Percentiles rank a stretch among this genome's conserved stretches.
phyloP scores from a whole-genome alignment of 2,888 invertebrate species.

The Tinea trinotella region DNA sequence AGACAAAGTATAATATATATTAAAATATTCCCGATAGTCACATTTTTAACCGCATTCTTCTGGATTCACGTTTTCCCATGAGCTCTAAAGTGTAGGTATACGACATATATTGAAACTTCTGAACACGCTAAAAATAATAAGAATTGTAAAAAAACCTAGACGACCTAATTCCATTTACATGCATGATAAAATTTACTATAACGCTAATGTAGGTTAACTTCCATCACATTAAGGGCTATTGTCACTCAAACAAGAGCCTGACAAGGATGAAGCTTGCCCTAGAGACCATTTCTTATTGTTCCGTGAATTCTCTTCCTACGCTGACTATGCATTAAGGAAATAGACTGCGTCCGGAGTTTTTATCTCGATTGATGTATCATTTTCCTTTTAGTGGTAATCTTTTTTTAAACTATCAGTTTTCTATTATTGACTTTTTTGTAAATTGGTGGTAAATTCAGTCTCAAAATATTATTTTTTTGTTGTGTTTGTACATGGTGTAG shows the following conservation, averaged over 20 bases:
- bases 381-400: background rate
- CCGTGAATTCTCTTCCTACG: conserved; percentile 4
- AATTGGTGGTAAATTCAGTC: too few relatives aligned
- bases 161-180: background rate
- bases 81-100: too few relatives aligned
- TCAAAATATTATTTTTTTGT: too few relatives aligned
- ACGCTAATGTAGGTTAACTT: background rate
- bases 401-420: too few relatives aligned
- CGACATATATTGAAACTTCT: too few relatives aligned
- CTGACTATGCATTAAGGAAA: conserved; percentile 12
- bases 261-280: background rate
- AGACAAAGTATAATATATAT: too few relatives aligned
- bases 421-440: too few relatives aligned
- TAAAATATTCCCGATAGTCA: too few relatives aligned
- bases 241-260: conserved; percentile 11
- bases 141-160: background rate
- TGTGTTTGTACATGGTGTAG: too few relatives aligned
- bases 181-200: conserved; percentile 1
- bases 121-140: too few relatives aligned
- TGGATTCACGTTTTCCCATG: too few relatives aligned
- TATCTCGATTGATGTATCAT: conserved; percentile 1
- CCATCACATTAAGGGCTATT: conserved; percentile 13
- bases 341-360: conserved; percentile 7
- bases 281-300: conserved; percentile 8
- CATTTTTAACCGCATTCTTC: too few relatives aligned